Conservation (phyloP, 2,888 invertebrate species). For the Agonopterix subpropinquella region DNA sequence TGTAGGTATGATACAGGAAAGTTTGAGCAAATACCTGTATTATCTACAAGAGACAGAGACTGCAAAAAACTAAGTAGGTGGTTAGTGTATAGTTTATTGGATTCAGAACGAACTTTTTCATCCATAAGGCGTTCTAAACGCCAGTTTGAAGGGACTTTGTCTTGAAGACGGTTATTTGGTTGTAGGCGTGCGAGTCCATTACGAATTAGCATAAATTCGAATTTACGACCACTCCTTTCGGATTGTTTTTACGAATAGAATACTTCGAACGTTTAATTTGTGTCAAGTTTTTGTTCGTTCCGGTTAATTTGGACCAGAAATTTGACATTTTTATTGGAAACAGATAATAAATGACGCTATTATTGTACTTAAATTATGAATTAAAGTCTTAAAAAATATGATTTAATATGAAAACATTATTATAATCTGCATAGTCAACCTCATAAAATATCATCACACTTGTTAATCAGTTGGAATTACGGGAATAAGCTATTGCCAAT, state of each 20-base stretch:
- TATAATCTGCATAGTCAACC: conserved; percentile 3
- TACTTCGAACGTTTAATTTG: conserved; percentile 21
- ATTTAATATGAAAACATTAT: conserved; percentile 15
- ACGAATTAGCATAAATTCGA: conserved; percentile 53
- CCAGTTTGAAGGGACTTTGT: conserved; percentile 13
- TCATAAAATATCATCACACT: background rate
- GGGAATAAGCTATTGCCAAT: too few species aligned
- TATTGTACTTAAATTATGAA: conserved; percentile 12
- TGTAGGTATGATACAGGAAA: too few species aligned
- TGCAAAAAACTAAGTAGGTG: too few species aligned
- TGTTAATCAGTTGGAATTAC: too few species aligned
- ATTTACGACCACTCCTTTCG: conserved; percentile 42
- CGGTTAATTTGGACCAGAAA: conserved; percentile 5
- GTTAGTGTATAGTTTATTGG: too few species aligned
- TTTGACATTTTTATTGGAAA: conserved; percentile 16
- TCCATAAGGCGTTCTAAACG: conserved; percentile 8
- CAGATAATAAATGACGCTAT: conserved; percentile 14
- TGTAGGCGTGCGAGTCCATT: conserved; percentile 45
- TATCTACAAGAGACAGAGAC: too few species aligned
- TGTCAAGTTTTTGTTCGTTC: background rate
- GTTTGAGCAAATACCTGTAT: too few species aligned
- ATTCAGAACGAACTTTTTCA: too few species aligned
- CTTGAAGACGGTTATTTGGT: conserved; percentile 16
- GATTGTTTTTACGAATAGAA: conserved; percentile 44
- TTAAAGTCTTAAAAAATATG: conserved; percentile 14